phyloP scores from a whole-genome alignment of 2,797 vertebrate species.

The Schizopygopsis pylzovi region DNA sequence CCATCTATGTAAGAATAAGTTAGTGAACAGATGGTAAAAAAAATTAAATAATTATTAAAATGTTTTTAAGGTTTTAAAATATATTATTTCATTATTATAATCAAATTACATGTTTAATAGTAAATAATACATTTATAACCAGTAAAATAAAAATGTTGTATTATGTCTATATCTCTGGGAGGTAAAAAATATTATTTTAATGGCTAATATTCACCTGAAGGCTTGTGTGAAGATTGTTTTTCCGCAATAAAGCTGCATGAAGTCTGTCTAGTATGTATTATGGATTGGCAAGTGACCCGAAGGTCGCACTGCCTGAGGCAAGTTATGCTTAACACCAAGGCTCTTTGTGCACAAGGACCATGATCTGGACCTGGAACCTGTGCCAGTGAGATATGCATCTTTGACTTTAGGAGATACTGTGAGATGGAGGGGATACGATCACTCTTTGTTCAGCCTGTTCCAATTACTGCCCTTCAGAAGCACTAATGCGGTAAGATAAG shows the following conservation, averaged over 20 bases:
- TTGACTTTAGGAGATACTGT: slow-evolving; percentile 29
- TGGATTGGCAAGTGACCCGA: background rate
- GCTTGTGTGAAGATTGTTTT: background rate
- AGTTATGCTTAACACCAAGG: background rate
- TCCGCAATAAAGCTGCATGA: slow-evolving; percentile 5
- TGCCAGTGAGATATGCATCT: slow-evolving; percentile 45
- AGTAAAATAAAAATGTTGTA: background rate
- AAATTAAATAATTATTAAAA: background rate
- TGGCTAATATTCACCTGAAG: background rate
- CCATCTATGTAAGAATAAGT: background rate
- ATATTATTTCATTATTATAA: background rate
- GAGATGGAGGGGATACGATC: slow-evolving; percentile 46
- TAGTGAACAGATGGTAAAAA: background rate
- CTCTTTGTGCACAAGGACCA: background rate
- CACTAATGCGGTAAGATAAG: slow-evolving; percentile 52
- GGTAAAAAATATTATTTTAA: background rate
- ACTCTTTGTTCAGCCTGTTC: slow-evolving; percentile 40
- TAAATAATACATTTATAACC: background rate
- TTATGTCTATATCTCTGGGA: background rate
- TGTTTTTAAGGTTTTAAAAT: background rate
- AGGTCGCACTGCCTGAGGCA: background rate
- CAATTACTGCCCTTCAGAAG: slow-evolving; percentile 54
- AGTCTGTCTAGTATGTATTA: background rate
- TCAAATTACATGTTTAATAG: background rate
- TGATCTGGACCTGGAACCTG: slow-evolving; percentile 26